Base-by-base conservation (phyloP, 2,113 vertebrate genomes). In the Sapayoa aenigma region DNA sequence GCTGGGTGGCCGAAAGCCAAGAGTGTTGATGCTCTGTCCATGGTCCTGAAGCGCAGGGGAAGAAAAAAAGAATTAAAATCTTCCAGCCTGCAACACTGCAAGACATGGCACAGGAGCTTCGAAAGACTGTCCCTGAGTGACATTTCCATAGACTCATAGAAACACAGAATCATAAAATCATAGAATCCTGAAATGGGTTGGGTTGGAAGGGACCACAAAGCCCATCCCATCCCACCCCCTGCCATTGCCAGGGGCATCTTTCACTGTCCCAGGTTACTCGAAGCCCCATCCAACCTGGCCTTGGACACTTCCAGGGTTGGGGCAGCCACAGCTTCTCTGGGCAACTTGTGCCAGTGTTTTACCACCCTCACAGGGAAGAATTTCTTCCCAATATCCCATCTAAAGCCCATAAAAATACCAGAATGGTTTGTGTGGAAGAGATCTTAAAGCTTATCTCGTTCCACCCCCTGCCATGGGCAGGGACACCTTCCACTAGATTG, bases 1-100 rank as follows among this genome's bases (percentile, higher is more conserved):
- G 3, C n/a, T 27, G 35, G 37, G 31, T 31, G 55, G 25, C 17
- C 27, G 37, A 41, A 41, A n/a, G 78, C 37, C 3, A 0, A 0
- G 11, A 8, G 3, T 15, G n/a, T n/a, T n/a, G n/a, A n/a, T 16
- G 22, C 60, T 41, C 22, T 20, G 62, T 59, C 22, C n/a, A 10
- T 24, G 22, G n/a, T 15, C 11, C 6, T 11, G 27, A 39, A 52
- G 55, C 39, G 11, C 25, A 19, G 28, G 31, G n/a, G 41, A 30
- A 27, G 33, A 46, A 9, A 44, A 55, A 24, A 15, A 6, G 17
- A 44, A 16, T 44, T 4, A 15, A 5, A 18, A 33, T 11, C 44
- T 8, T 24, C 31, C 39, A 58, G 31, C 53, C 22, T 37, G 12
- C n/a, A 19, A 12, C 17, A 1, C 27, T 37, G 42, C 35, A 28